Base-by-base conservation (phyloP, 2,113 vertebrate species). In the Serilophus lunatus region DNA sequence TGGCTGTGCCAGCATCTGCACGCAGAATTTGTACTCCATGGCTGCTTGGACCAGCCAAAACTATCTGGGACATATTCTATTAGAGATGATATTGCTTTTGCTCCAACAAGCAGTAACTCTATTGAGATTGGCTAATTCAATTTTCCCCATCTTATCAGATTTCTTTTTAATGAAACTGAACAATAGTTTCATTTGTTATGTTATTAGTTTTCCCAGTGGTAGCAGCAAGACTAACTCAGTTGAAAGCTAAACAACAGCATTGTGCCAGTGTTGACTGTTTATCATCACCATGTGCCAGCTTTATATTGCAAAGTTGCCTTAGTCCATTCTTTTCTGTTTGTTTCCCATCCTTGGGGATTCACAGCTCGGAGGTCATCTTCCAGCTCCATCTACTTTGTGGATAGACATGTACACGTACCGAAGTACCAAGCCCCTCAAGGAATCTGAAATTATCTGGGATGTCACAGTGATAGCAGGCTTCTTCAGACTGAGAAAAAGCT, bases 81-180 rank as follows among this genome's bases (percentile, higher is more conserved):
- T 97, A 97, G 95, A 92, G 94, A 82, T 95, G 80, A 95, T 97
- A 97, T 92, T 96, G 96, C 69, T 79, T 96, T 95, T 95, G 96
- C 92, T 97, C 95, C 97, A 97, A 96, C 96, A 96, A 97, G 85
- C 77, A 3, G 92, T 93, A 97, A 97, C 97, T 96, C 97, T 97
- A 78, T 86, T 95, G 97, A 97, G 97, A 97, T 82, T 86, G 96
- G 96, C 88, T 97, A 98, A 98, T 97, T 98, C 96, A 98, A 97
- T 97, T 98, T 97, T 94, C 92, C 94, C 96, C 91, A 94, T 98
- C 96, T 98, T 98, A 98, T 98, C 97, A 97, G 97, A 98, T 98
- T 98, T 97, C 97, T 97, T 97, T 97, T 97, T 98, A 98, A 98
- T 98, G 98, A 98, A 98, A 98, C 97, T 90, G 97, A 98, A 97